Evolutionary conservation across 2,797 vertebrate species (phyloP).

Genomic region (Thaleichthys pacificus): DNA sequence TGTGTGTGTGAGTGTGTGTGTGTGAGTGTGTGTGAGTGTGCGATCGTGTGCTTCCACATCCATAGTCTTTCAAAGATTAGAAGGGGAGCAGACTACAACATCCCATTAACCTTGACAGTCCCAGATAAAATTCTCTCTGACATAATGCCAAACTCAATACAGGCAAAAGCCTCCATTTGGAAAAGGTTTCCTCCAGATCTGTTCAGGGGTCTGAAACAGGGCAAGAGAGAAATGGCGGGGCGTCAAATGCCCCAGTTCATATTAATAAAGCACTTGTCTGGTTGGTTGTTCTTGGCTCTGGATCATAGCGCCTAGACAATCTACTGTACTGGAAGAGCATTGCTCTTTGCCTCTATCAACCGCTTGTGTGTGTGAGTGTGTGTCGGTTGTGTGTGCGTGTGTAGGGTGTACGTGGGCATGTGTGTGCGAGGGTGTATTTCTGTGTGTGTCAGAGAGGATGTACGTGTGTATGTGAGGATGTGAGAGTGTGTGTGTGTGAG

Average conservation of each 20-base stretch:
- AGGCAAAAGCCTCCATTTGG: too few species aligned
- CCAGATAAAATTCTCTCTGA: background rate
- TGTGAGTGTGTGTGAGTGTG: background rate
- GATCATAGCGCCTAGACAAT: background rate
- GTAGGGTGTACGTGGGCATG: too few species aligned
- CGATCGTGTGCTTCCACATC: background rate
- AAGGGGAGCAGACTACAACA: background rate
- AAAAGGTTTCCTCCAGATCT: background rate
- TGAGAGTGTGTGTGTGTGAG: conserved; percentile 7
- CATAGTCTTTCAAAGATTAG: background rate
- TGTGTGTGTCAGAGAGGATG: background rate
- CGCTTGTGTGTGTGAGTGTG: background rate
- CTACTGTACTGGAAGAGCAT: background rate
- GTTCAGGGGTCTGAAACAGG: background rate
- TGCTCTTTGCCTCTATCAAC: background rate
- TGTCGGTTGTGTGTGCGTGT: background rate
- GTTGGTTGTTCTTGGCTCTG: conserved; percentile 12
- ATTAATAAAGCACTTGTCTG: background rate
- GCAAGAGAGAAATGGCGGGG: background rate
- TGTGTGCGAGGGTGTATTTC: background rate
- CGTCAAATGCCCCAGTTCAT: background rate
- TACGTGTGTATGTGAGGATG: background rate
- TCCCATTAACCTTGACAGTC: background rate
- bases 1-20: background rate
- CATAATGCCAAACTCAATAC: background rate